Evolutionary conservation across 2,888 invertebrate genomes (phyloP).

Genomic region (Miltochrista miniata): DNA sequence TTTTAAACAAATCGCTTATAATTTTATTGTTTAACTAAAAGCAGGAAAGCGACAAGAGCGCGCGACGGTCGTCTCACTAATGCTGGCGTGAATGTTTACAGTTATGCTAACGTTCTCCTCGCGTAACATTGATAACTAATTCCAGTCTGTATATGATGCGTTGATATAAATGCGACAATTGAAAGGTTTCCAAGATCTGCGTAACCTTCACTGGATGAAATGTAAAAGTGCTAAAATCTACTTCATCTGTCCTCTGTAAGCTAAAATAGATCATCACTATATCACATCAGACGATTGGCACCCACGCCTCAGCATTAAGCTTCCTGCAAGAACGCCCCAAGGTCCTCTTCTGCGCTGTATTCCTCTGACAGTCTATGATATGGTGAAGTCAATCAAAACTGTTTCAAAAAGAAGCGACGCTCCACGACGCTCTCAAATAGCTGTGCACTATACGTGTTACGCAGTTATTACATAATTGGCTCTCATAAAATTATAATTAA

Average conservation of each 20-base stretch:
- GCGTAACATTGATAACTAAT: conserved; percentile 47
- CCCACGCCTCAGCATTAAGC: too few species aligned
- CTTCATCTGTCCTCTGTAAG: conserved; percentile 10
- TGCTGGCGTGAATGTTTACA: conserved; percentile 63
- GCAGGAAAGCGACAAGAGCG: conserved; percentile 74
- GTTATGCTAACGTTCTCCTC: conserved; percentile 39
- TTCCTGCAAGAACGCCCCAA: too few species aligned
- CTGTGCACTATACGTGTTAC: too few species aligned
- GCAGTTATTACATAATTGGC: too few species aligned
- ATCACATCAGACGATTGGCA: too few species aligned
- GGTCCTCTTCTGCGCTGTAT: too few species aligned
- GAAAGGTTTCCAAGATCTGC: conserved; percentile 39
- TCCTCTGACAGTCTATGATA: too few species aligned
- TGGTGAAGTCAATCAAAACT: too few species aligned
- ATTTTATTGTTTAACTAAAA: conserved; percentile 82
- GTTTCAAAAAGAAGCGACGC: too few species aligned
- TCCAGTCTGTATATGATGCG: conserved; percentile 34
- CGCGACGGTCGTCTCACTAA: conserved; percentile 72
- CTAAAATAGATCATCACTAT: background rate
- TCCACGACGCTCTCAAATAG: too few species aligned
- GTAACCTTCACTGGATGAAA: conserved; percentile 31
- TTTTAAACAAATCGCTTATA: conserved; percentile 77
- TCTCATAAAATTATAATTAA: too few species aligned
- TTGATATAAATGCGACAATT: conserved; percentile 38
- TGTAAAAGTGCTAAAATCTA: conserved; percentile 12